Evolutionary conservation across 2,888 invertebrate genomes (phyloP).

Genomic region (Criorhina ranunculi): DNA sequence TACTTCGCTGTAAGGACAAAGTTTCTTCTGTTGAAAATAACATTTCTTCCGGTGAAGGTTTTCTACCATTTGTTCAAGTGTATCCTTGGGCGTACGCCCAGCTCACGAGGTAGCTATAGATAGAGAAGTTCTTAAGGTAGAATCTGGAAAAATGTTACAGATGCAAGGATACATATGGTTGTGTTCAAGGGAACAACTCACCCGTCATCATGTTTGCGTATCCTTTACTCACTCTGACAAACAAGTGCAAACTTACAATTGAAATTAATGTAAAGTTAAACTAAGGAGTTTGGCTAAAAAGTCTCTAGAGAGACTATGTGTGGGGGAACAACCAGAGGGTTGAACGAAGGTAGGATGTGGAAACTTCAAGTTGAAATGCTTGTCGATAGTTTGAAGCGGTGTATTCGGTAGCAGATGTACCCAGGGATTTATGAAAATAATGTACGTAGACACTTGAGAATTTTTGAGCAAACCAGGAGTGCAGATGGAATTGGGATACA

Average conservation of each 20-base stretch:
- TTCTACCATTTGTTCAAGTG: constrained; percentile 73
- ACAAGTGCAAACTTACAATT: constrained; percentile 78
- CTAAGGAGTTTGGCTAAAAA: constrained; percentile 77
- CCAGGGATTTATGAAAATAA: constrained; percentile 49
- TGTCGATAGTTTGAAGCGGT: constrained; percentile 65
- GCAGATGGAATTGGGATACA: constrained; percentile 37
- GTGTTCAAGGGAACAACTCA: constrained; percentile 17
- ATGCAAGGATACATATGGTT: constrained; percentile 61
- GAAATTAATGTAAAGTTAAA: constrained; percentile 78
- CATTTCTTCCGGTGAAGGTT: constrained; percentile 70
- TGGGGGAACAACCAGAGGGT: constrained; percentile 7
- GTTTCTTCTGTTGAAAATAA: constrained; percentile 72
- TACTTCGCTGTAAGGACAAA: constrained; percentile 57
- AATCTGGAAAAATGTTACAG: constrained; percentile 70
- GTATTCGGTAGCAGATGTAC: constrained; percentile 60
- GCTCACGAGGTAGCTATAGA: constrained; percentile 42
- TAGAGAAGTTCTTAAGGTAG: constrained; percentile 64
- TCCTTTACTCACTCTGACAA: constrained; percentile 70
- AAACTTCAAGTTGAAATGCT: constrained; percentile 52
- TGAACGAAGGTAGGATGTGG: constrained; percentile 30
- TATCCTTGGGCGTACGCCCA: constrained; percentile 54
- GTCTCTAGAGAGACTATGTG: constrained; percentile 67
- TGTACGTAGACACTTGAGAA: constrained; percentile 40
- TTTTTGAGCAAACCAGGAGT: constrained; percentile 13
- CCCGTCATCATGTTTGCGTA: constrained; percentile 65